These are phyloP conservation scores for Tadarida brasiliensis DNA, from an alignment of 2,797 vertebrate genomes.

Conservation along the genomic window DNA sequence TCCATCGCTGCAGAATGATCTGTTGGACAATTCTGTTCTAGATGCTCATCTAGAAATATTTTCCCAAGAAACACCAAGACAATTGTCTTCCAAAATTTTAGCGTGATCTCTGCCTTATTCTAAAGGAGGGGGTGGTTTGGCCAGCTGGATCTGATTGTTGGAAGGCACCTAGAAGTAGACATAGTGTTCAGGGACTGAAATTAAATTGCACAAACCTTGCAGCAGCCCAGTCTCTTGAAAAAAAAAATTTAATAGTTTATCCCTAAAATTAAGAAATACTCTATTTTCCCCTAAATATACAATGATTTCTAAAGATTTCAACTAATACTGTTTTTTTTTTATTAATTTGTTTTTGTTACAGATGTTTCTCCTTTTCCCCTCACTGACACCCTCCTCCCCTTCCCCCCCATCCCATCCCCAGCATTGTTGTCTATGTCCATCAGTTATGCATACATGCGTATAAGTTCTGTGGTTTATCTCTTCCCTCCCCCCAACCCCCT, in stretches of 20 bases:
- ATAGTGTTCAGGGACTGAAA: neutral
- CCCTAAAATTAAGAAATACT: neutral
- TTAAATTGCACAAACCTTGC: neutral
- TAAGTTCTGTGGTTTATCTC: too few relatives aligned
- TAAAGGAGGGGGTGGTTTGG: neutral
- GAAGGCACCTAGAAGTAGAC: neutral
- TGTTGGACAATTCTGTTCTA: neutral
- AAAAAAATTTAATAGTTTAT: neutral
- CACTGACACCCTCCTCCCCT: too few relatives aligned
- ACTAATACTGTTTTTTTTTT: neutral
- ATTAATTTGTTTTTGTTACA: too few relatives aligned
- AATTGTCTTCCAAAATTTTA: neutral
- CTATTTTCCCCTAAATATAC: neutral
- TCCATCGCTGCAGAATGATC: neutral
- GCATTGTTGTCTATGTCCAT: too few relatives aligned
- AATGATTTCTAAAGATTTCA: constrained; percentile 24
- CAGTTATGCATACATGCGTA: too few relatives aligned
- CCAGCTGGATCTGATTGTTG: neutral
- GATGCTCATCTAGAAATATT: neutral
- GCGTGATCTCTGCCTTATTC: neutral
- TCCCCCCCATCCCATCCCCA: too few relatives aligned
- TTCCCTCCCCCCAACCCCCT: too few relatives aligned
- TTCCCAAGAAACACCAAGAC: neutral
- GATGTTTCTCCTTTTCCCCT: too few relatives aligned
- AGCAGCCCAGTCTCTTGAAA: neutral